Evolutionary conservation across 2,888 invertebrate genomes (phyloP).

Genomic region (Drosophila aldrichi): DNA sequence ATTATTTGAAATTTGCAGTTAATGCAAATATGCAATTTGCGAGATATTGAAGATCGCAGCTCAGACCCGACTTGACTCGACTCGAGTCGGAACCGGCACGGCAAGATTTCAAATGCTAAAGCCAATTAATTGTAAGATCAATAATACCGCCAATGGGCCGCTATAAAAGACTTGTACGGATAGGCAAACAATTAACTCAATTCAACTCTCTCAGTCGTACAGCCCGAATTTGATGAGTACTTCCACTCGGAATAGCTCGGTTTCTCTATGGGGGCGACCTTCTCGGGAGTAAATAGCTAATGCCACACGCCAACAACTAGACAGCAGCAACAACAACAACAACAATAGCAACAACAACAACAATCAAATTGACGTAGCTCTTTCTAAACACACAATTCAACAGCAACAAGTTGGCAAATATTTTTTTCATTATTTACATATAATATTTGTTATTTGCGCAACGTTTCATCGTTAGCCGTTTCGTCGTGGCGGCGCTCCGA

Average conservation of each 20-base stretch:
- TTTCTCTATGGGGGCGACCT: conserved; percentile 29
- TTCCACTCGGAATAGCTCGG: conserved; percentile 6
- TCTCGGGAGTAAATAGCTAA: conserved; percentile 33
- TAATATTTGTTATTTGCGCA: conserved; percentile 46
- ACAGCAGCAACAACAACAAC: conserved; percentile 11
- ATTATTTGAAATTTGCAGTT: conserved; percentile 5
- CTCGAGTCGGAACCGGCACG: conserved; percentile 23
- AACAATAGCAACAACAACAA: conserved; percentile 21
- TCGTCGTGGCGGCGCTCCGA: conserved; percentile 3
- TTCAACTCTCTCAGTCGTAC: conserved; percentile 22
- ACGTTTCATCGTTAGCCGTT: conserved; percentile 21
- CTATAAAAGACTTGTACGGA: conserved; percentile 31
- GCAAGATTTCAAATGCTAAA: conserved; percentile 32
- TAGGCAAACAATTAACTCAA: conserved; percentile 29
- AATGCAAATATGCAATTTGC: conserved; percentile 20
- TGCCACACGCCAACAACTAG: conserved; percentile 45
- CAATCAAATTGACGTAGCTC: conserved; percentile 47
- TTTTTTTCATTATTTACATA: conserved; percentile 43
- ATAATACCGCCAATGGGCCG: conserved; percentile 28
- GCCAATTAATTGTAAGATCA: conserved; percentile 37
- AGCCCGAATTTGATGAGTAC: conserved; percentile 22
- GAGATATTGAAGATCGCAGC: conserved; percentile 4
- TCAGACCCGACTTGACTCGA: neutral
- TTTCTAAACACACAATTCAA: conserved; percentile 41
- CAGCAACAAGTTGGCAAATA: conserved; percentile 31